These are phyloP conservation scores for Hormiphora californensis DNA, from an alignment of 37 sponge, comb jelly and placozoan species.

Conservation along the genomic window DNA sequence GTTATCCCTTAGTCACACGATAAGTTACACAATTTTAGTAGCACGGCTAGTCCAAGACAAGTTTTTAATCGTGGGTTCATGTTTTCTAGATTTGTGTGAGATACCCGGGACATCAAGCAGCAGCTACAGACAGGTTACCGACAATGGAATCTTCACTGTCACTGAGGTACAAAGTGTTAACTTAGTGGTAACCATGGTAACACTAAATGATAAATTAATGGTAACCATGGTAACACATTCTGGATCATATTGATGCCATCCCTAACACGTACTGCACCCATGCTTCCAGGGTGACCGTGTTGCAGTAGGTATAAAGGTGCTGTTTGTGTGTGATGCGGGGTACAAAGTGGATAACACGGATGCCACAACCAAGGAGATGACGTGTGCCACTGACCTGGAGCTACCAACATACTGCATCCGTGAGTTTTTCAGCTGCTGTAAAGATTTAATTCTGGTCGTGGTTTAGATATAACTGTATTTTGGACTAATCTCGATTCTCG, in stretches of 20 bases:
- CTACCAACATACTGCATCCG: constrained; percentile 4
- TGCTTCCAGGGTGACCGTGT: too few relatives aligned
- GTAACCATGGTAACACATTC: too few relatives aligned
- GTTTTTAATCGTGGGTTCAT: background rate
- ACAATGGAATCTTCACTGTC: background rate
- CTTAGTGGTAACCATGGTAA: background rate
- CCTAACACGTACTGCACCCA: too few relatives aligned
- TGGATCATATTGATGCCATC: too few relatives aligned
- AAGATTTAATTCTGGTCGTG: too few relatives aligned
- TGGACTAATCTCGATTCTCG: too few relatives aligned
- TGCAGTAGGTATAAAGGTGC: background rate
- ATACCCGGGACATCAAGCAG: background rate
- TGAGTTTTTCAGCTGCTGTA: background rate
- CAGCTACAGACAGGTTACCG: background rate
- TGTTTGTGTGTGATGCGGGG: background rate
- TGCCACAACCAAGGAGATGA: background rate
- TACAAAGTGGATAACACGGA: background rate
- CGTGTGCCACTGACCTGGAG: background rate
- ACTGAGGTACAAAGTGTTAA: background rate
- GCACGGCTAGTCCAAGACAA: background rate
- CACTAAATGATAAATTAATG: too few relatives aligned
- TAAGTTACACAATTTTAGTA: background rate
- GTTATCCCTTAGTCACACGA: too few relatives aligned
- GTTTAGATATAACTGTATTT: too few relatives aligned
- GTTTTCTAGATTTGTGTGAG: background rate